Base-by-base conservation (phyloP, 2,113 vertebrate genomes). In the Pholis gunnellus region DNA sequence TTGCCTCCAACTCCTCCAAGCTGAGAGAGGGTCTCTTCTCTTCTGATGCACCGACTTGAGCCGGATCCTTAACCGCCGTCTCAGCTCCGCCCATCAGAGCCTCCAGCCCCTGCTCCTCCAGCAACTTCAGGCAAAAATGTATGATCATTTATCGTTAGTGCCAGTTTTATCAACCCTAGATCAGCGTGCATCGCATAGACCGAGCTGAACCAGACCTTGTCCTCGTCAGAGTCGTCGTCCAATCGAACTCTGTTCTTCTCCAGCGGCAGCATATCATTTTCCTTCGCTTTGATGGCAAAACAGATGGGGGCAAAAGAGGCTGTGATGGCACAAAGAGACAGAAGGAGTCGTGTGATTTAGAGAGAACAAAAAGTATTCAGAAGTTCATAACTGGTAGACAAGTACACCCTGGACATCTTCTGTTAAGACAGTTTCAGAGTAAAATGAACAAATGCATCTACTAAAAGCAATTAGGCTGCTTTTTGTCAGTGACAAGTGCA, bases 251-350 rank as follows among this genome's bases (percentile, higher is more conserved):
- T 94, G 82, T 99, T 99, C 92, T 98, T 99, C 91, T 99, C 98
- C 94, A 99, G 88, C 29, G 97, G 97, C 82, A 99, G 94, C 70
- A 99, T 92, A 91, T 99, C 98, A 0, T 97, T 99, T 91, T 99
- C 98, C 91, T 99, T 99, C 77, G 97, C 96, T 85, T 96, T 97
- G 91, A 99, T 99, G 22, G 98, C 98, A 91, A 99, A 99, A 87
- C 97, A 97, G 94, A 99, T 99, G 17, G 98, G 98, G 17, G 98
- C 98, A 93, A 99, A 99, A 0, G 97, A 97, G 44, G 95, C 98
- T 99, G 91, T 78, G 88, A 83, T 90, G 91, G 66, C 34, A 86
- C 48, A 72, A 15, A 67, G 27, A 64, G 34, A 70, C 14, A 70
- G 14, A 4, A 27, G 13, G 36, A 75, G 56, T 72, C 61, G 65